These are phyloP conservation scores for Argyrosomus japonicus DNA, from an alignment of 2,113 vertebrate species.

Conservation along the genomic window DNA sequence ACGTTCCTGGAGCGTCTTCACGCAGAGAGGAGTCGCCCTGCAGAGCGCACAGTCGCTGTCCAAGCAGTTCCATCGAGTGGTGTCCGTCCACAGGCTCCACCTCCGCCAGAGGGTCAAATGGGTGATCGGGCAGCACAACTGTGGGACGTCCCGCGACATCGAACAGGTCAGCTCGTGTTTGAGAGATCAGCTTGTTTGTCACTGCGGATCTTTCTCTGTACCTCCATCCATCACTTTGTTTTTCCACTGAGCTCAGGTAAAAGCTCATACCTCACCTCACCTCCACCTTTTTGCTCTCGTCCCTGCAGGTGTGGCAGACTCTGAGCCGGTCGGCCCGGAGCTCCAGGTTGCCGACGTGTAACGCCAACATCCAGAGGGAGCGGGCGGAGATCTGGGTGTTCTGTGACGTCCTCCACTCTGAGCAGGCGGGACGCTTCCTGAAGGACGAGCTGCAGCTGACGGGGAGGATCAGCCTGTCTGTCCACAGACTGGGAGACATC, in stretches of 20 bases:
- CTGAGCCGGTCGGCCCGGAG: conserved; percentile 82
- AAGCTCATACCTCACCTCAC: too few relatives aligned
- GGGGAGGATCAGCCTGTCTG: conserved; percentile 87
- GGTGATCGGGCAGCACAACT: conserved; percentile 86
- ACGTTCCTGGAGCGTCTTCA: conserved; percentile 90
- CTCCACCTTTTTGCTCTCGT: too few relatives aligned
- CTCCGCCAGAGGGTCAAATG: conserved; percentile 89
- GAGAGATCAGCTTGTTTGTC: too few relatives aligned
- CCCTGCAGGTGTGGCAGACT: conserved; percentile 83
- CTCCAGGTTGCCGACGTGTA: conserved; percentile 88
- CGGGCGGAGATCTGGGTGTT: conserved; percentile 92
- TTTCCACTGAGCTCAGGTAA: too few relatives aligned
- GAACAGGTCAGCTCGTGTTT: conserved; percentile 80
- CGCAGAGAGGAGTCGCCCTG: conserved; percentile 55
- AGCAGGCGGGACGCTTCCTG: conserved; percentile 89
- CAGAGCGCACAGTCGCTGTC: conserved; percentile 82
- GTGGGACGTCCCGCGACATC: conserved; percentile 78
- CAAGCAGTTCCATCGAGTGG: conserved; percentile 77
- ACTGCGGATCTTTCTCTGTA: too few relatives aligned
- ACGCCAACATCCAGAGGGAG: conserved; percentile 91
- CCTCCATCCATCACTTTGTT: too few relatives aligned
- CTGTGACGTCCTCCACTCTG: conserved; percentile 91
- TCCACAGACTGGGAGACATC: conserved; percentile 86
- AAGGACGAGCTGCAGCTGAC: conserved; percentile 87
- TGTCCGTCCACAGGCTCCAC: conserved; percentile 86